Evolutionary conservation across 1,140 invertebrate genomes (phyloP), one percentile per base, ranked within the genome.

Genomic region (Octopus bimaculoides): DNA sequence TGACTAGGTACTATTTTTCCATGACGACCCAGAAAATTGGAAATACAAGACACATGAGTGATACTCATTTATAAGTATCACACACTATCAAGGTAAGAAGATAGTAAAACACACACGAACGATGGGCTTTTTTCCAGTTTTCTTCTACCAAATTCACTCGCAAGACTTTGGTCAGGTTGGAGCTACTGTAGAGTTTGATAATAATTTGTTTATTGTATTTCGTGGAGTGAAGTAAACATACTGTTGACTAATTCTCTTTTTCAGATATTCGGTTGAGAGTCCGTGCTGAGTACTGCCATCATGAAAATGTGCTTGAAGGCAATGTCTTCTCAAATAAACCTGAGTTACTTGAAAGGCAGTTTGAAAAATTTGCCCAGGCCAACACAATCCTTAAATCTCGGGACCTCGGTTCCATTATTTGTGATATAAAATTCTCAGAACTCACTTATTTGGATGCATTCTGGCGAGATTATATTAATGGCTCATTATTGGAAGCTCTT

Each of bases 391-490:
- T 90, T 20, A 87, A 88, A 81, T 85, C 87, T 52, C 78, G 88
- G 69, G 89, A 90, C 80, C 82, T 89, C 5, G 89, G 88, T 14
- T 87, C 87, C 54, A 88, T 90, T 79, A 84, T 89, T 52, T 90
- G 89, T 88, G 88, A 90, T 82, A 89, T 90, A 26, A 89, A 88
- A 77, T 90, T 90, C 80, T 87, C 88, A 56, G 89, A 90, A 82
- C 81, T 90, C 56, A 88, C 88, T 9, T 89, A 89, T 80, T 79
- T 90, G 54, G 89, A 90, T 85, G 88, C 89, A 20, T 90, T 90
- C 77, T 90, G 89, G 89, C 85, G 89, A 75, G 89, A 90, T 84
- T 90, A 90, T 82, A 83, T 89, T 6, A 90, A 89, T 84, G 89
- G 89, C 20, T 86, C 88, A 20, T 84, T 90, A 55, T 78, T 89